A percentile compares a stretch with the other conserved stretches of the same genome.
phyloP scores from a whole-genome alignment of 2,797 vertebrate genomes.

The Rhabdomys pumilio region DNA sequence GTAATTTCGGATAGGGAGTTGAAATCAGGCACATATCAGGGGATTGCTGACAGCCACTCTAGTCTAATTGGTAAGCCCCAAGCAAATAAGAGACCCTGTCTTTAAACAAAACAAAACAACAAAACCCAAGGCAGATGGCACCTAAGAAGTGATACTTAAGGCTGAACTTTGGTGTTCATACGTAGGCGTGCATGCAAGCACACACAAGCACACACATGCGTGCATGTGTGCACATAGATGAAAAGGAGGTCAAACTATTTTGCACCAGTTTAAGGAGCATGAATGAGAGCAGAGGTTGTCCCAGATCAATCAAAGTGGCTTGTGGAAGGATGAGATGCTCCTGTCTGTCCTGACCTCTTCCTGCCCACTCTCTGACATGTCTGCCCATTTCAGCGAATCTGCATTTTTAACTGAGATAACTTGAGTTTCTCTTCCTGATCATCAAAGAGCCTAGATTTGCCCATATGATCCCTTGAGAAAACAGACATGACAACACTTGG shows the following conservation, averaged over 20 bases:
- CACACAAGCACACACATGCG: neutral
- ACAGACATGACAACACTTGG: neutral
- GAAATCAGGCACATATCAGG: neutral
- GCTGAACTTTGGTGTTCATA: neutral
- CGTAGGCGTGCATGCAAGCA: neutral
- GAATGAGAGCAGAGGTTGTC: neutral
- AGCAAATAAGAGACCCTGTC: neutral
- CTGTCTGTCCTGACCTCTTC: neutral
- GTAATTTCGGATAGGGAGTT: neutral
- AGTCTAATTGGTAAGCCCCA: neutral
- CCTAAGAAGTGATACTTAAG: neutral
- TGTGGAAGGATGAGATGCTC: neutral
- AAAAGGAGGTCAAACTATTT: neutral
- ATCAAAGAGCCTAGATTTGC: neutral
- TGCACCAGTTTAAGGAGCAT: neutral
- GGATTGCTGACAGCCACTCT: neutral
- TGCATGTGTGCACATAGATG: neutral
- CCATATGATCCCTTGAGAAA: neutral
- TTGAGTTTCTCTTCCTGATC: constrained; percentile 3
- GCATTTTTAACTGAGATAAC: neutral
- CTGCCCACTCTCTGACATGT: neutral
- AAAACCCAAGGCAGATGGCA: neutral
- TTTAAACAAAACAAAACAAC: neutral
- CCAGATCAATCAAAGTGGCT: neutral
- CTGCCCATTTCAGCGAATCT: neutral